Percentiles rank a stretch among this genome's conserved stretches.
Conservation (phyloP, 2,113 vertebrate species). For the Sorex fumeus region DNA sequence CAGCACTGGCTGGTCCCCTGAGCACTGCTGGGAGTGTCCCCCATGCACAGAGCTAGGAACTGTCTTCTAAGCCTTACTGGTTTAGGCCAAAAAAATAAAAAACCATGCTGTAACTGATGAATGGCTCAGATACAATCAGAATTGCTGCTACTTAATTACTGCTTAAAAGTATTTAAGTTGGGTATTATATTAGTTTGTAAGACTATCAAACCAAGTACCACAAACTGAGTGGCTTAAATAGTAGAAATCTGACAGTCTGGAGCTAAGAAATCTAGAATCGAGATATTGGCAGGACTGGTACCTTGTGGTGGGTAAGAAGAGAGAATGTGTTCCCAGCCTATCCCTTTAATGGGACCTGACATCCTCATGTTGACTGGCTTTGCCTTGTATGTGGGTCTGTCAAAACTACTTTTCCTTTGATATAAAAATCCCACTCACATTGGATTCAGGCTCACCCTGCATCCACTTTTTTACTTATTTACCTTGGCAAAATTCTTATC, state of each 20-base stretch:
- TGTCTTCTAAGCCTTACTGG: too few species aligned
- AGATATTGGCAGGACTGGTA: not conserved
- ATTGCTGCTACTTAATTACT: conserved; percentile 17
- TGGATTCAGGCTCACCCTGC: not conserved
- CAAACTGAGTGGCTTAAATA: not conserved
- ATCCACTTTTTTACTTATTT: not conserved
- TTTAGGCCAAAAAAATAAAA: too few species aligned
- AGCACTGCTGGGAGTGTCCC: too few species aligned
- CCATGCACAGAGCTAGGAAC: too few species aligned
- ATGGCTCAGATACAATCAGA: conserved; percentile 13
- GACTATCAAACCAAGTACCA: not conserved
- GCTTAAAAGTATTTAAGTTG: conserved; percentile 27
- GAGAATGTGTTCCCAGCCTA: not conserved
- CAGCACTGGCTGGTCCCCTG: too few species aligned
- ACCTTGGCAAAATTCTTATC: not conserved
- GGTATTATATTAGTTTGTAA: not conserved
- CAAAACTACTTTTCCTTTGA: not conserved
- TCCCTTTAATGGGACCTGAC: not conserved
- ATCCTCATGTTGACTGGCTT: not conserved
- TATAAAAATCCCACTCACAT: not conserved
- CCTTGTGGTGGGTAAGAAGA: not conserved
- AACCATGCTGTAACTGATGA: not conserved
- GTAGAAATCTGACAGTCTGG: not conserved
- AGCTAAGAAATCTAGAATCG: conserved; percentile 19
- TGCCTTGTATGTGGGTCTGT: not conserved